phyloP scores from a whole-genome alignment of 2,797 vertebrate genomes.

The Platalea minor region DNA sequence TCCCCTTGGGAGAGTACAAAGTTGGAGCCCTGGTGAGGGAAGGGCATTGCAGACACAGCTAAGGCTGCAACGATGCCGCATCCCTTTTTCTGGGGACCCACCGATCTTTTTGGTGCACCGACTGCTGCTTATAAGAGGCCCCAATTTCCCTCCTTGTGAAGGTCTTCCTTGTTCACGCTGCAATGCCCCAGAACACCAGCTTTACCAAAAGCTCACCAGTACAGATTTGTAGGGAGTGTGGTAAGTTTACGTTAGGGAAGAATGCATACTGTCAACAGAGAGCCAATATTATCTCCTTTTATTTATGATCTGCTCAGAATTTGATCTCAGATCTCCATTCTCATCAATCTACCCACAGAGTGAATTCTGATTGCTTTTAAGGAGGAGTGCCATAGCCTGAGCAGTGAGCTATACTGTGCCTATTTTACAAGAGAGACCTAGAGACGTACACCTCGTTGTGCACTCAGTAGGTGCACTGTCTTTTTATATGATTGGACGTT shows the following conservation, averaged over 20 bases:
- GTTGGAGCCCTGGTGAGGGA: not conserved
- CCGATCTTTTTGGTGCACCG: not conserved
- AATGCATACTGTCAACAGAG: not conserved
- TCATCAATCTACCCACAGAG: not conserved
- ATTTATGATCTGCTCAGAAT: not conserved
- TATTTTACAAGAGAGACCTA: not conserved
- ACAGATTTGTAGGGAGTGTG: not conserved
- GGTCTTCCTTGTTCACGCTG: not conserved
- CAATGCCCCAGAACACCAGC: rapidly evolving
- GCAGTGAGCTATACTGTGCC: not conserved
- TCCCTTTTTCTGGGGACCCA: not conserved
- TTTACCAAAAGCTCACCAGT: not conserved
- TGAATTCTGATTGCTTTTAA: not conserved
- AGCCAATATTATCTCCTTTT: not conserved
- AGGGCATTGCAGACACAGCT: not conserved
- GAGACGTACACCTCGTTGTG: rapidly evolving
- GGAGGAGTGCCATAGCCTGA: not conserved
- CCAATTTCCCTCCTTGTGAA: not conserved
- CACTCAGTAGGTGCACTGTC: not conserved
- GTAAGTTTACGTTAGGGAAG: not conserved
- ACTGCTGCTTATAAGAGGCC: rapidly evolving
- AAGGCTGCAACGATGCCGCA: not conserved
- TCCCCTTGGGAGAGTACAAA: not conserved
- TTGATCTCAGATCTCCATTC: not conserved
- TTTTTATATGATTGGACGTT: not conserved